phyloP scores from a whole-genome alignment of 2,113 vertebrate genomes.

The Entelurus aequoreus region DNA sequence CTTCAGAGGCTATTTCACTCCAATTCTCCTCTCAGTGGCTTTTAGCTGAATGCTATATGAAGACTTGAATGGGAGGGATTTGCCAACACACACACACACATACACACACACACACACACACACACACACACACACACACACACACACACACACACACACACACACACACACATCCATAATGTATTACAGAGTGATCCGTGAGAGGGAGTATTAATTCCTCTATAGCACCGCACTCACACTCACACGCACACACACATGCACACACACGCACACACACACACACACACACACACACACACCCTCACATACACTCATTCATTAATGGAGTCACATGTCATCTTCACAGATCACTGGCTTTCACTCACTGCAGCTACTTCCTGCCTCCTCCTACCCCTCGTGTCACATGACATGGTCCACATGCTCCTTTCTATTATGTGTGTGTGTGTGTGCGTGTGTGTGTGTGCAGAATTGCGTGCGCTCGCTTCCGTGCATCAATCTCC shows the following conservation, averaged over 20 bases:
- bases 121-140: background rate
- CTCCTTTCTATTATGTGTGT: background rate
- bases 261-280: background rate
- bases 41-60: constrained; percentile 50
- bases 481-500: constrained; percentile 27
- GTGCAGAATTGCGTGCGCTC: constrained; percentile 17
- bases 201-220: constrained; percentile 35
- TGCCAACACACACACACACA: constrained; percentile 4
- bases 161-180: background rate
- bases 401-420: constrained; percentile 1
- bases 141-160: background rate
- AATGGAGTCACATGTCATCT: constrained; percentile 47
- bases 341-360: constrained; percentile 35
- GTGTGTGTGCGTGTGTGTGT: constrained; percentile 9
- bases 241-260: background rate
- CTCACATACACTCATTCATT: constrained; percentile 51
- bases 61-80: constrained; percentile 57
- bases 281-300: background rate
- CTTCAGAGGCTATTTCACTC: background rate
- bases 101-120: background rate
- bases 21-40: constrained; percentile 5
- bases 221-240: constrained; percentile 5
- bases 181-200: constrained; percentile 28
- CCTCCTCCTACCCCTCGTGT: background rate
- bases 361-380: background rate